Percentiles rank a stretch among this genome's conserved stretches.
Conservation (phyloP, 1,140 invertebrate species). For the Bombus breviceps region DNA sequence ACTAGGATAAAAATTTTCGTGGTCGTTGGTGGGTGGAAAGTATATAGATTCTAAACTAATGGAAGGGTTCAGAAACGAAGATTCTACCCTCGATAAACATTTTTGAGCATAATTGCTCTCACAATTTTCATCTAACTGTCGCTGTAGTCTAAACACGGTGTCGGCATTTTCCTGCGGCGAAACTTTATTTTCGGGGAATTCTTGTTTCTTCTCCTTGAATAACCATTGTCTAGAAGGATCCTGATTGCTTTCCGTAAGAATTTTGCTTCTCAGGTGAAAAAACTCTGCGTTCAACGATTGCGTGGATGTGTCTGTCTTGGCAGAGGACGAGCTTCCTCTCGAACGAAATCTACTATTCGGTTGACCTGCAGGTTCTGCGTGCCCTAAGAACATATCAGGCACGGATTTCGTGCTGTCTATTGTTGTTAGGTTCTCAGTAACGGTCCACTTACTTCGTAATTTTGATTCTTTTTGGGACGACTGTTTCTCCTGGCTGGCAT, state of each 20-base stretch:
- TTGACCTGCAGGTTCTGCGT: conserved; percentile 24
- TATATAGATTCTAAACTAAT: conserved; percentile 33
- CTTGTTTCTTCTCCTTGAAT: conserved; percentile 28
- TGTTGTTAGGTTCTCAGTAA: conserved; percentile 69
- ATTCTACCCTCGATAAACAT: conserved; percentile 37
- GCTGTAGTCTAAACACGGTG: not conserved
- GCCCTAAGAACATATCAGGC: conserved; percentile 49
- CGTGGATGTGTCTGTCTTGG: conserved; percentile 45
- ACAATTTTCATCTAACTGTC: conserved; percentile 26
- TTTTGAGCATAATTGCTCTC: conserved; percentile 44
- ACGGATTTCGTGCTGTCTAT: conserved; percentile 59
- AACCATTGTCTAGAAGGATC: conserved; percentile 23
- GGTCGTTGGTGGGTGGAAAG: conserved; percentile 13
- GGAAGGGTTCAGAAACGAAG: conserved; percentile 48
- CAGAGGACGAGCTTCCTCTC: conserved; percentile 28
- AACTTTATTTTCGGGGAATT: not conserved
- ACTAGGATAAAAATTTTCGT: conserved; percentile 11
- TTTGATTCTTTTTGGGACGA: conserved; percentile 71
- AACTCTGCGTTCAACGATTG: conserved; percentile 74
- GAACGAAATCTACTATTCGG: conserved; percentile 51
- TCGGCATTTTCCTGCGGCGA: conserved; percentile 4
- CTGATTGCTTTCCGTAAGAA: conserved; percentile 55
- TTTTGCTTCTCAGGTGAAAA: conserved; percentile 69
- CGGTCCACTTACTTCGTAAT: conserved; percentile 76
- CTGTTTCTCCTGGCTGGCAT: conserved; percentile 51